These are phyloP conservation scores for Chelonus insularis DNA, from an alignment of 1,140 invertebrate species.

Conservation along the genomic window DNA sequence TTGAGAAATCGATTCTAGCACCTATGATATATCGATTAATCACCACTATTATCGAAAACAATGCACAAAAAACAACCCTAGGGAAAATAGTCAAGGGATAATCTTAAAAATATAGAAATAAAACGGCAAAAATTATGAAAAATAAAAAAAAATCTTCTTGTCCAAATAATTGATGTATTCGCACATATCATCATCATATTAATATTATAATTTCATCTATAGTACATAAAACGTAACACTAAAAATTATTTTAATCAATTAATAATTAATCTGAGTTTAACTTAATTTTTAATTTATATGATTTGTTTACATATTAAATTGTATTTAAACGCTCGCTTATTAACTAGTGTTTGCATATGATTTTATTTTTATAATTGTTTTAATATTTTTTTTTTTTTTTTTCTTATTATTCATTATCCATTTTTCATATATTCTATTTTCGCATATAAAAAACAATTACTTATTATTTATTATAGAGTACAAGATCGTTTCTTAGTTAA, in stretches of 20 bases:
- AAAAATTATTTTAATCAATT: slow-evolving; percentile 42
- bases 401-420: slow-evolving; percentile 56
- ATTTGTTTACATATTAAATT: slow-evolving; percentile 47
- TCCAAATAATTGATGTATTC: too few species aligned
- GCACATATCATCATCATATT: too few species aligned
- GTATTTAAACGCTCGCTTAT: slow-evolving; percentile 51
- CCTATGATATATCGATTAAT: too few species aligned
- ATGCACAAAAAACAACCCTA: too few species aligned
- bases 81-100: too few species aligned
- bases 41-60: too few species aligned
- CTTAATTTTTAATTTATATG: slow-evolving; percentile 34
- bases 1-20: too few species aligned
- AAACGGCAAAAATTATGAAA: too few species aligned
- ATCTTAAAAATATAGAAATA: too few species aligned
- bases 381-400: slow-evolving; percentile 42
- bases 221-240: slow-evolving; percentile 51
- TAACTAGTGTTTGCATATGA: slow-evolving; percentile 48
- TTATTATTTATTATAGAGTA: slow-evolving; percentile 50
- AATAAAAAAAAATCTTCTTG: too few species aligned
- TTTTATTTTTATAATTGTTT: slow-evolving; percentile 34
- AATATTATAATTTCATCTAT: slow-evolving; percentile 33
- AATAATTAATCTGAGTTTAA: slow-evolving; percentile 42
- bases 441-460: slow-evolving; percentile 59
- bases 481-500: slow-evolving; percentile 54
- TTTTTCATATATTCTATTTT: too few species aligned